Base-by-base conservation (phyloP, 2,888 invertebrate species). In the Parapristionchus giblindavisi region DNA sequence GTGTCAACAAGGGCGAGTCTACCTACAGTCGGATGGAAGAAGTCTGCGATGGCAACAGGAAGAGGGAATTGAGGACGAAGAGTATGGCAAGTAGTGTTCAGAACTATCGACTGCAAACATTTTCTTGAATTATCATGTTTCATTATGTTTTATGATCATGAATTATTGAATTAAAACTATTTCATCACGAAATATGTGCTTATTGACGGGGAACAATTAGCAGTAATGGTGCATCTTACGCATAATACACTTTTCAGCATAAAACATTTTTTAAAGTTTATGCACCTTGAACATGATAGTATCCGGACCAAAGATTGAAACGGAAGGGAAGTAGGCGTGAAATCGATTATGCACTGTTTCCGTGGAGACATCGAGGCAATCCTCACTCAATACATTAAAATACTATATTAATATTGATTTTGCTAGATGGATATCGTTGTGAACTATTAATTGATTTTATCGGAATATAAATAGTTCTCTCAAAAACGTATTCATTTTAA, bases 331-430 rank as follows among this genome's bases (percentile, higher is more conserved):
- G 61, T 77, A 83, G 21, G 74, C 74, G 36, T 79, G 61, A 48
- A 78, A 81, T 21, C 63, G 78, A 34, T 77, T 75, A 58, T 83
- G 81, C 32, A 81, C 60, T 24, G 78, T 77, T 76, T 83, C 83
- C 0, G 83, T 82, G 0, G 83, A 79, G 63, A 80, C 77, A 58
- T 83, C 83, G 43, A 83, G 73, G 54, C 83, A 83, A 75, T 83
- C 83, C 76, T 83, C 83, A 48, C 83, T 74, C 52, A 52, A 61
- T 40, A 29, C 2, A 34, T 40, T 0, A 68, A 73, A 51, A 78
- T 76, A 24, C 77, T 77, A 36, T 78, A 48, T 56, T 78, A 74
- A 36, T 71, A 63, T 24, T 78, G 79, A 27, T 72, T 60, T 0
- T 60, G 65, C 1, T 68, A 54, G 52, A 75, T n/a, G 21, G 76